Conservation (phyloP, 2,797 vertebrate species). For the Gallirallus australis region DNA sequence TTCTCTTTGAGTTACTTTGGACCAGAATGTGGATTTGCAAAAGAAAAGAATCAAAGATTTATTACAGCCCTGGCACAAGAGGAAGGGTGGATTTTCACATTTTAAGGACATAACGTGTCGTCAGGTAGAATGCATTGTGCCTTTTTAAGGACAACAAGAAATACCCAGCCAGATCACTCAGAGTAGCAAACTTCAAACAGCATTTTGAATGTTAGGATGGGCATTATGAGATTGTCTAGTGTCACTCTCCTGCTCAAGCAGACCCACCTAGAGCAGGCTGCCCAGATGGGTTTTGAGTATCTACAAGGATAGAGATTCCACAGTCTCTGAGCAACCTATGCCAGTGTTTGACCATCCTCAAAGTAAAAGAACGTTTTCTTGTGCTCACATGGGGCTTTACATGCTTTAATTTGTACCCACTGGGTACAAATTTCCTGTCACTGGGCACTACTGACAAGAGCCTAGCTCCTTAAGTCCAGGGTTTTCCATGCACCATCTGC, state of each 20-base stretch:
- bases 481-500: not conserved
- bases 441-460: not conserved
- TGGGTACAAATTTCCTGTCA: not conserved
- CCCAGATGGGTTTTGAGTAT: not conserved
- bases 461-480: not conserved
- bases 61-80: not conserved
- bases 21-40: fast-evolving
- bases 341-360: not conserved
- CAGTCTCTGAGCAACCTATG: not conserved
- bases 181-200: not conserved
- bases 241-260: not conserved
- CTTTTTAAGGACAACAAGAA: not conserved
- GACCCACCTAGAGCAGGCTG: not conserved
- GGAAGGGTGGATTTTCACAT: not conserved
- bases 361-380: not conserved
- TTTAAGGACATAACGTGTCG: not conserved
- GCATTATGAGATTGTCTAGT: not conserved
- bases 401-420: not conserved
- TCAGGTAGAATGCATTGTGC: not conserved
- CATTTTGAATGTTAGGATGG: not conserved
- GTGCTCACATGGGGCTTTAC: not conserved
- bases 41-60: not conserved
- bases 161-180: not conserved
- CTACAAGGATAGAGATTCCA: not conserved
- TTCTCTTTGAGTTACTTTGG: not conserved